A percentile compares a stretch with the other conserved stretches of the same genome.
phyloP scores from a whole-genome alignment of 1,140 invertebrate genomes.

The Habropoda laboriosa region DNA sequence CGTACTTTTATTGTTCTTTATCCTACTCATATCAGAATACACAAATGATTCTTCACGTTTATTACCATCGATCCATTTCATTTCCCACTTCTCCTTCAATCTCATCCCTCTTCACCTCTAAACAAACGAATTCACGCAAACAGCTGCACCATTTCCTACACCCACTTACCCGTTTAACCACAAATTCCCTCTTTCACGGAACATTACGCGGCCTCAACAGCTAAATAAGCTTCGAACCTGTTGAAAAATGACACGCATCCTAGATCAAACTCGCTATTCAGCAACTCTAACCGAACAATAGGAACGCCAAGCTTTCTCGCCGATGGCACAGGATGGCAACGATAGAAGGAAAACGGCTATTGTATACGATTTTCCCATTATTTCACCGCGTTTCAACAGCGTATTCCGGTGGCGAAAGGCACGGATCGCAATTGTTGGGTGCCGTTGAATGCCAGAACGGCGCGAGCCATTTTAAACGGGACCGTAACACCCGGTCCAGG shows the following conservation, averaged over 20 bases:
- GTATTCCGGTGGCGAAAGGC: not conserved
- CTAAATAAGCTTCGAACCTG: too few relatives aligned
- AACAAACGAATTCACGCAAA: too few relatives aligned
- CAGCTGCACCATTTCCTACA: too few relatives aligned
- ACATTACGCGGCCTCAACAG: too few relatives aligned
- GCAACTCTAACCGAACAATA: not conserved
- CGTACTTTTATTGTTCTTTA: too few relatives aligned
- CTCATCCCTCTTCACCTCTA: too few relatives aligned
- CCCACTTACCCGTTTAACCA: too few relatives aligned
- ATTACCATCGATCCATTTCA: too few relatives aligned
- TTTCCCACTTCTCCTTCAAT: too few relatives aligned
- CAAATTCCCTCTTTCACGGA: too few relatives aligned
- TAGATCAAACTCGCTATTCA: not conserved
- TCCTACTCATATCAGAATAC: too few relatives aligned
- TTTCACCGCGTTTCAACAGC: slow-evolving; percentile 20
- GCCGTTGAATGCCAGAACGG: not conserved
- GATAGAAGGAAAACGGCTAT: not conserved
- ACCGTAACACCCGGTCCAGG: not conserved
- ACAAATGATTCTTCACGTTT: too few relatives aligned
- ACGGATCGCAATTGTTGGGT: slow-evolving; percentile 18
- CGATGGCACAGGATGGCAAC: not conserved
- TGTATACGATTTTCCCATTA: slow-evolving; percentile 43
- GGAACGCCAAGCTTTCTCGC: not conserved
- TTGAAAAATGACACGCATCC: not conserved
- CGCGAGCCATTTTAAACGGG: slow-evolving; percentile 7